phyloP scores from a whole-genome alignment of 2,797 vertebrate genomes.

The Graptemys geographica region DNA sequence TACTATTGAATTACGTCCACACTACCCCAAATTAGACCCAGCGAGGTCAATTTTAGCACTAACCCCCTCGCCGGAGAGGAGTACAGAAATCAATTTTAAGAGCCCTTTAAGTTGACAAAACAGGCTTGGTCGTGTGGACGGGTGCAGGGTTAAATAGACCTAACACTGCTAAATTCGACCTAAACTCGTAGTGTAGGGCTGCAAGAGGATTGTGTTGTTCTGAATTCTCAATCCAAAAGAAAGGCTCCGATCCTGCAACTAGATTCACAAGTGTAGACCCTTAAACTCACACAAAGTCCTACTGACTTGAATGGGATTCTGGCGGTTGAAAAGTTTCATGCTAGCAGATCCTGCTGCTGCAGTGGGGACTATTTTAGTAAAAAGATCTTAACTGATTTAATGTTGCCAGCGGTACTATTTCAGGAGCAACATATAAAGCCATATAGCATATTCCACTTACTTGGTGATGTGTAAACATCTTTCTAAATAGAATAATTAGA shows the following conservation, averaged over 20 bases:
- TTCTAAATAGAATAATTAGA: slow-evolving; percentile 17
- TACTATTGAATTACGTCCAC: too few species aligned
- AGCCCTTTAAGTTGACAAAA: too few species aligned
- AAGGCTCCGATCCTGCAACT: not conserved
- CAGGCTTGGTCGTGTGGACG: too few species aligned
- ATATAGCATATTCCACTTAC: not conserved
- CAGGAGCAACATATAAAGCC: slow-evolving; percentile 7
- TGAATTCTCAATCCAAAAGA: not conserved
- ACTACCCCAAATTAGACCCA: too few species aligned
- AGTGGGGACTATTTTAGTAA: not conserved
- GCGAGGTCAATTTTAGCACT: too few species aligned
- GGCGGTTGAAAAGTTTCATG: not conserved
- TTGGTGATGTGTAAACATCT: accelerated
- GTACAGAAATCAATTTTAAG: too few species aligned
- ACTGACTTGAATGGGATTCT: not conserved
- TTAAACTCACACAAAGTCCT: not conserved
- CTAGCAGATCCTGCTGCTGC: not conserved
- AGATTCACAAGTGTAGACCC: not conserved
- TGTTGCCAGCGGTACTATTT: not conserved
- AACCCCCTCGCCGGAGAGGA: too few species aligned
- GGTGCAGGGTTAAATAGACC: too few species aligned
- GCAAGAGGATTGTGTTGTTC: not conserved
- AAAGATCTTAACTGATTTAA: not conserved
- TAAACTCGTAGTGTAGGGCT: too few species aligned
- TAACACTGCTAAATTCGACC: too few species aligned